These are phyloP conservation scores for Agriopis leucophaearia DNA, from an alignment of 2,888 invertebrate genomes.

Conservation along the genomic window DNA sequence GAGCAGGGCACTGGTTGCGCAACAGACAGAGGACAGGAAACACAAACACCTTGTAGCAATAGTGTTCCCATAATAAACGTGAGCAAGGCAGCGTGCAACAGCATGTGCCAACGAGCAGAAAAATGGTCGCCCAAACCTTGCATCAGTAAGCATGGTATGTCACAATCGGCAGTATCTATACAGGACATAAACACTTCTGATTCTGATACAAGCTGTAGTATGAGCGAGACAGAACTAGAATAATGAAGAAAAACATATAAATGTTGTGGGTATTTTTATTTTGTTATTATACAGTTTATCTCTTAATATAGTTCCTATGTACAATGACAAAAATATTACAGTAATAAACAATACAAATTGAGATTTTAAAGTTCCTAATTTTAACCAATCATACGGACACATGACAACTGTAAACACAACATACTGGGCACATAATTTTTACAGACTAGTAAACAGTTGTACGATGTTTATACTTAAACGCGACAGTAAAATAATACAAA, in stretches of 20 bases:
- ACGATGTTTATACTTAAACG: conserved; percentile 38
- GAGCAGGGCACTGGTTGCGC: conserved; percentile 53
- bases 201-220: background rate
- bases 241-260: conserved; percentile 58
- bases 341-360: conserved; percentile 80
- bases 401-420: conserved; percentile 65
- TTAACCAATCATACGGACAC: conserved; percentile 60
- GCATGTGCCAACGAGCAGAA: conserved; percentile 6
- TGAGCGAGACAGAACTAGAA: conserved; percentile 36
- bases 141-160: background rate
- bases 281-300: conserved; percentile 80
- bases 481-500: conserved; percentile 45
- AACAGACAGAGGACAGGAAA: conserved; percentile 46
- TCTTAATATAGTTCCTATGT: conserved; percentile 76
- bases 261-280: conserved; percentile 78
- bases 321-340: conserved; percentile 75
- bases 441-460: conserved; percentile 67
- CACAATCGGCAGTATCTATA: background rate
- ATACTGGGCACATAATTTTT: conserved; percentile 53
- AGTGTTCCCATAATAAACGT: background rate
- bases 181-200: background rate
- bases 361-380: conserved; percentile 71
- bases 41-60: conserved; percentile 44
- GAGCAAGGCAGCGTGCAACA: conserved; percentile 1
- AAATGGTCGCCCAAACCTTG: conserved; percentile 2